These are phyloP conservation scores for Sinocyclocheilus anshuiensis DNA, from an alignment of 2,113 vertebrate genomes.

Conservation along the genomic window DNA sequence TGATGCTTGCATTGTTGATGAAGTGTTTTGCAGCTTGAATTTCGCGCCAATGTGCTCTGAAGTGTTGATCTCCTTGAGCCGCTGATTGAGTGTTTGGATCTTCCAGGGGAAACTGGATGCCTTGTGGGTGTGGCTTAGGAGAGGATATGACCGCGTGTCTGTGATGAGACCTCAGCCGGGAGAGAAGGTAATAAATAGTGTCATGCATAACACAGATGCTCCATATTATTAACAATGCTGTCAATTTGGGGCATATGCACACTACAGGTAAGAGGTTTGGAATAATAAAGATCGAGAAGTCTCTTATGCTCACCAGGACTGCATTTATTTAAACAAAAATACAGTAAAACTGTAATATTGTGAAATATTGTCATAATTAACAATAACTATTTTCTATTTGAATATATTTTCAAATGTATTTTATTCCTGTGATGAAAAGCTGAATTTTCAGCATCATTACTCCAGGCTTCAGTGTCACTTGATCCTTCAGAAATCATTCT, in stretches of 20 bases:
- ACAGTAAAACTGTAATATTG: no score
- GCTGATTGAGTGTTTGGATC: not conserved
- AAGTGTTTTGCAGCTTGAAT: not conserved
- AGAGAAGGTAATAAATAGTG: conserved; percentile 84
- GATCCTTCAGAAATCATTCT: no score
- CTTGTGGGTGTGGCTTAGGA: conserved; percentile 87
- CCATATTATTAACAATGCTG: not conserved
- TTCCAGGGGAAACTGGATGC: conserved; percentile 92
- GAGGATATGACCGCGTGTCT: conserved; percentile 92
- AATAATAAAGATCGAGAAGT: no score
- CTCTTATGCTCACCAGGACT: no score
- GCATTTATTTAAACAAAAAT: no score
- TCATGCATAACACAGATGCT: not conserved
- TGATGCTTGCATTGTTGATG: not conserved
- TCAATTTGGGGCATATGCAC: not conserved
- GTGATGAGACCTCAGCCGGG: conserved; percentile 96
- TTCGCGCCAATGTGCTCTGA: not conserved
- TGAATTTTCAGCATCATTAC: no score
- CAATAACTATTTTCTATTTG: no score
- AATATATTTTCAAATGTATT: no score
- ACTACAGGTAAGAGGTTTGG: no score
- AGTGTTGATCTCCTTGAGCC: not conserved
- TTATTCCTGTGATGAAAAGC: no score
- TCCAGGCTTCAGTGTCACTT: no score
- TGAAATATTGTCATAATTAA: no score